phyloP scores from a whole-genome alignment of 2,888 invertebrate species.

The Dolomedes plantarius region DNA sequence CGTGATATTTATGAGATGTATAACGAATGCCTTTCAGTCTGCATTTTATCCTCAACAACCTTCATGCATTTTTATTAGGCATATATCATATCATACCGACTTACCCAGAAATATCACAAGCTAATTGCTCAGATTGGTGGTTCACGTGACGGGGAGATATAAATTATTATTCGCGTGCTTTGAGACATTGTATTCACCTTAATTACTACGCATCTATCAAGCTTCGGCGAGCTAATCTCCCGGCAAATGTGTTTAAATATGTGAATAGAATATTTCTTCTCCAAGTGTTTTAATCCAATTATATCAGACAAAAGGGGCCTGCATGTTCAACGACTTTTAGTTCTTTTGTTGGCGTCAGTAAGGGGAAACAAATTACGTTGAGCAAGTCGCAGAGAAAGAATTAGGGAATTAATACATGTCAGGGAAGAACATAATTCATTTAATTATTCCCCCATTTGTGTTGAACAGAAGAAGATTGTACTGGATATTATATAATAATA shows the following conservation, averaged over 20 bases:
- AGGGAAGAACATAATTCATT: background rate
- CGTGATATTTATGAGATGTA: no score
- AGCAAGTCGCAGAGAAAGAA: background rate
- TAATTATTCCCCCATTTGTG: no score
- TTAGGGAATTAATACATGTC: background rate
- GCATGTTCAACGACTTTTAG: background rate
- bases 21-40: no score
- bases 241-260: constrained; percentile 7
- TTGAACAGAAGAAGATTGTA: no score
- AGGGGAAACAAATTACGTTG: background rate
- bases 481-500: no score
- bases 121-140: background rate
- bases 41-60: no score
- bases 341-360: background rate
- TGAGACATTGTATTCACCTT: background rate
- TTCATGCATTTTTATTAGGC: no score
- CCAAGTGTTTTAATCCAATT: constrained; percentile 9
- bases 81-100: no score
- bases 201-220: background rate
- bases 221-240: background rate
- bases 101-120: background rate
- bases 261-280: constrained; percentile 4
- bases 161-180: background rate
- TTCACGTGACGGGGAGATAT: background rate
- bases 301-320: background rate